Percentiles rank a stretch among this genome's conserved stretches.
Evolutionary conservation across 2,888 invertebrate genomes (phyloP).

Genomic region (Onchidella celtica): DNA sequence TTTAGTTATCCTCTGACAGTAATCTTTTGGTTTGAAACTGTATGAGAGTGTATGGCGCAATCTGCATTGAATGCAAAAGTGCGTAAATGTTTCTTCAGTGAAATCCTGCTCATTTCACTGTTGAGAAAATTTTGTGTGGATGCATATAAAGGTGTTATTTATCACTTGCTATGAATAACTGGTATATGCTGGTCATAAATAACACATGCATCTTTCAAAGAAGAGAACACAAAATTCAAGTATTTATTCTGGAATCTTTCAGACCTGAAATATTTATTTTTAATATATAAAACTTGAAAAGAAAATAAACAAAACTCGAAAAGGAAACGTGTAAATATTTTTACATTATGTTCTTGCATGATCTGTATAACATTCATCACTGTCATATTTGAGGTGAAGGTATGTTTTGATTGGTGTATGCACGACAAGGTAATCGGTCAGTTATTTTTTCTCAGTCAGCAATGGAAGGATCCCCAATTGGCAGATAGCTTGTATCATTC

Average conservation of each 20-base stretch:
- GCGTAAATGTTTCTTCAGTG: background rate
- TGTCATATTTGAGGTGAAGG: too few relatives aligned
- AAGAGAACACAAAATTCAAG: background rate
- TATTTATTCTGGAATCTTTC: background rate
- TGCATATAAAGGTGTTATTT: too few relatives aligned
- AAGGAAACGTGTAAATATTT: background rate
- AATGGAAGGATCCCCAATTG: slow-evolving; percentile 2
- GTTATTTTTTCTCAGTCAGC: background rate
- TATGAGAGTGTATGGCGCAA: too few relatives aligned
- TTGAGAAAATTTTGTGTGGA: background rate
- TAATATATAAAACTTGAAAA: background rate
- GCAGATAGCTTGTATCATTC: slow-evolving; percentile 7
- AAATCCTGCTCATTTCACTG: background rate
- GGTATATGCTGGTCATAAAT: background rate
- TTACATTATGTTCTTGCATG: too few relatives aligned
- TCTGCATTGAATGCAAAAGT: background rate
- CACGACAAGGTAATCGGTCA: background rate
- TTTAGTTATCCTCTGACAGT: background rate
- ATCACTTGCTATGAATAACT: too few relatives aligned
- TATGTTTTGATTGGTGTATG: too few relatives aligned
- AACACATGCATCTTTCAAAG: background rate
- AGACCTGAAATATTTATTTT: background rate
- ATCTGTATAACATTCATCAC: too few relatives aligned
- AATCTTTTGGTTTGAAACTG: background rate
- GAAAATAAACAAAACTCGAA: background rate